These are phyloP conservation scores for Etheostoma spectabile DNA, from an alignment of 2,113 vertebrate species.

Conservation along the genomic window DNA sequence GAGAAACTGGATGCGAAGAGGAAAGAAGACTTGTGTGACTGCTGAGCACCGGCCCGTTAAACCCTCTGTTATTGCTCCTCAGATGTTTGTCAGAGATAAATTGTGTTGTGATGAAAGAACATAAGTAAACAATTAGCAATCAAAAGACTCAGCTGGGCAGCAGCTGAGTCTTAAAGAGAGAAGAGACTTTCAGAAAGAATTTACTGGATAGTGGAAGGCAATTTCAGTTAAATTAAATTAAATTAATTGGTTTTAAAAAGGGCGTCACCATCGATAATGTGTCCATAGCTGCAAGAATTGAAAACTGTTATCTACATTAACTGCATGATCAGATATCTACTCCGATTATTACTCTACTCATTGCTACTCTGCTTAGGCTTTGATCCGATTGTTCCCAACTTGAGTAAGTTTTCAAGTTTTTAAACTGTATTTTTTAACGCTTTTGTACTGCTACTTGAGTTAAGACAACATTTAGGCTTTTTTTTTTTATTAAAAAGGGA, in stretches of 20 bases:
- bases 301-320: not conserved
- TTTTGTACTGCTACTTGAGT: too few species aligned
- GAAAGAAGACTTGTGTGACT: constrained; percentile 4
- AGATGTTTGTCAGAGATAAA: constrained; percentile 64
- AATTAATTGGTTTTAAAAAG: not conserved
- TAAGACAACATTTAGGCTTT: too few species aligned
- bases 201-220: not conserved
- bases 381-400: too few species aligned
- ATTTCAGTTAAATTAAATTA: too few species aligned
- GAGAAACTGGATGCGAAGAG: constrained; percentile 14
- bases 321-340: not conserved
- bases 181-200: not conserved
- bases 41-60: constrained; percentile 57
- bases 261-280: not conserved
- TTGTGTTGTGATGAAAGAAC: constrained; percentile 52
- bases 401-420: too few species aligned
- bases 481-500: too few species aligned
- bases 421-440: too few species aligned
- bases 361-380: not conserved
- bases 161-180: not conserved
- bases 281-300: not conserved
- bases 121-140: constrained; percentile 66
- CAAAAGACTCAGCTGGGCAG: constrained; percentile 18
- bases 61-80: constrained; percentile 56
- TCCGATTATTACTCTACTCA: not conserved